These are phyloP conservation scores for Hemiprocne comata DNA, from an alignment of 2,113 vertebrate genomes.

Conservation along the genomic window DNA sequence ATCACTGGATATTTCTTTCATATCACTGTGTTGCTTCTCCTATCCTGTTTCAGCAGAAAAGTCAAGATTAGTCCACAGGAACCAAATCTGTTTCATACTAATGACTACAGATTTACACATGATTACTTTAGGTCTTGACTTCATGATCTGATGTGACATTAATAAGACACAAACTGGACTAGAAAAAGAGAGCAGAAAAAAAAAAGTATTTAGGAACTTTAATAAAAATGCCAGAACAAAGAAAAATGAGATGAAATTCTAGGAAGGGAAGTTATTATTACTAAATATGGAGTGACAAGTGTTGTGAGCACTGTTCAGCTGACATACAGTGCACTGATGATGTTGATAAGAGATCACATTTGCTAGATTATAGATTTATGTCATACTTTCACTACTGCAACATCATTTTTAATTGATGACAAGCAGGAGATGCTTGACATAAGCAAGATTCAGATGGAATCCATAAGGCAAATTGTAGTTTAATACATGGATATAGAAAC, in stretches of 20 bases:
- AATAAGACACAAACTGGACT: neutral
- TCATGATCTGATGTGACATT: neutral
- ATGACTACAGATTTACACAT: neutral
- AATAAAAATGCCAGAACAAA: neutral
- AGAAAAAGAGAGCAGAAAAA: neutral
- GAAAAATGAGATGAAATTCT: neutral
- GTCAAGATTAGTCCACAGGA: neutral
- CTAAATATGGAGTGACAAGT: neutral
- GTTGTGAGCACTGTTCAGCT: neutral
- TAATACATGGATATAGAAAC: neutral
- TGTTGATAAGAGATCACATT: neutral
- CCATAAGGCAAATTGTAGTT: neutral
- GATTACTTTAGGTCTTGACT: neutral
- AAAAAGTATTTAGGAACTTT: neutral
- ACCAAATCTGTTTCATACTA: neutral
- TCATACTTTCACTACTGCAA: neutral
- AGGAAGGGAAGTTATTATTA: neutral
- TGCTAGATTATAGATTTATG: neutral
- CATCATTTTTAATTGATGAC: neutral
- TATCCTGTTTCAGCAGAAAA: neutral
- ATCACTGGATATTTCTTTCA: neutral
- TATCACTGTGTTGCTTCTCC: neutral
- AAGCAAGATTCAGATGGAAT: neutral
- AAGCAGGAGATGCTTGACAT: neutral
- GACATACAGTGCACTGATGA: neutral